Conservation (phyloP, 2,797 vertebrate species). For the Antennarius maculatus region DNA sequence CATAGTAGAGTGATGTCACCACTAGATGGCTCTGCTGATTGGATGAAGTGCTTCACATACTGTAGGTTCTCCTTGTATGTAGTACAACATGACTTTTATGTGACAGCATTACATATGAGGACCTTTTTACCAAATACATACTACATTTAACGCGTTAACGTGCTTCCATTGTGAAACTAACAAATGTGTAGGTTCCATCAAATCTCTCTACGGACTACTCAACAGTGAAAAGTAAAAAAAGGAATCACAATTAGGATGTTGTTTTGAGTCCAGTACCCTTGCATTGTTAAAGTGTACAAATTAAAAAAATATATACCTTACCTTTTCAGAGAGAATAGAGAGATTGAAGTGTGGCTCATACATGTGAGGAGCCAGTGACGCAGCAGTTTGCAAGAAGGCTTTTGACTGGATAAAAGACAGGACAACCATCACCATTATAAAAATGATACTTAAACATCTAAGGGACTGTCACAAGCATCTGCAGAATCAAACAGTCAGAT, state of each 20-base stretch:
- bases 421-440: neutral
- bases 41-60: too few species aligned
- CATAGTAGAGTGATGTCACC: too few species aligned
- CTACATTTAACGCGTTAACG: too few species aligned
- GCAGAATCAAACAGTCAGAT: neutral
- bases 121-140: too few species aligned
- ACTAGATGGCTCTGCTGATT: too few species aligned
- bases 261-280: neutral
- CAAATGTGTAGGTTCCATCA: too few species aligned
- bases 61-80: too few species aligned
- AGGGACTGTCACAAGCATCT: neutral
- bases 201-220: too few species aligned
- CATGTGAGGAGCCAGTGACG: slow-evolving; percentile 91
- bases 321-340: slow-evolving; percentile 92
- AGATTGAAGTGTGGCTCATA: slow-evolving; percentile 98
- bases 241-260: neutral
- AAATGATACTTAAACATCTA: neutral
- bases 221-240: too few species aligned
- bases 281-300: neutral
- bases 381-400: slow-evolving; percentile 93
- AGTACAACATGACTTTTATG: too few species aligned
- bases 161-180: too few species aligned
- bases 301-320: slow-evolving; percentile 63
- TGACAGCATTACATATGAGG: too few species aligned
- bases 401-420: slow-evolving; percentile 83